Evolutionary conservation across 2,888 invertebrate genomes (phyloP), one percentile per base, ranked within the genome.

Genomic region (Halictus ligatus): DNA sequence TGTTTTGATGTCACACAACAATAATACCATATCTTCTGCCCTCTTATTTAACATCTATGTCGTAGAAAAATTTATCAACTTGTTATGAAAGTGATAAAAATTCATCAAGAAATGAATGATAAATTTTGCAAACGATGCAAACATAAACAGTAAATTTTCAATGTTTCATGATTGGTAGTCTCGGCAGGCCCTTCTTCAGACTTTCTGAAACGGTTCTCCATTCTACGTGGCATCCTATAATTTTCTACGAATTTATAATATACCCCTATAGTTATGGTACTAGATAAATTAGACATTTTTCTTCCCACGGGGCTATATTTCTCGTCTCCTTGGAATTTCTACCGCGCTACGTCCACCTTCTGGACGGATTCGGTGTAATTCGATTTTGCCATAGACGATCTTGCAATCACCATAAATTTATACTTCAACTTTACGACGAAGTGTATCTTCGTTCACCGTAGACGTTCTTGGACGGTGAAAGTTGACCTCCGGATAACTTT

Each of bases 401-500:
- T 6, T 43, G 74, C 74, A 50, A 35, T 77, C 64, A 46, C 75
- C 81, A n/a, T 25, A 46, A 75, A 50, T 48, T 35, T 60, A 40
- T 43, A n/a, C 48, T 48, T 21, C 46, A 18, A 46, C 40, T 50
- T 81, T 74, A 69, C n/a, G n/a, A 48, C 29, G 58, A 12, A 76
- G 25, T 58, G 78, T 85, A 87, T 81, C 78, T 75, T 80, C 84
- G 21, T 54, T 48, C 35, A 48, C 69, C 72, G 83, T 80, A 80
- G 87, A 77, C 84, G 76, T 86, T 75, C 40, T 64, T 76, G 73
- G 77, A 72, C 71, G 89, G 91, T 87, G 91, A 91, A 91, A 91
- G 91, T 91, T 87, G 90, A 88, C 85, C 88, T 83, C 88, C 40
- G 73, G 43, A 25, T 80, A 91, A 92, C 92, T 91, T 91, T 91